Evolutionary conservation across 2,797 vertebrate genomes (phyloP).

Genomic region (Acanthiza pusilla): DNA sequence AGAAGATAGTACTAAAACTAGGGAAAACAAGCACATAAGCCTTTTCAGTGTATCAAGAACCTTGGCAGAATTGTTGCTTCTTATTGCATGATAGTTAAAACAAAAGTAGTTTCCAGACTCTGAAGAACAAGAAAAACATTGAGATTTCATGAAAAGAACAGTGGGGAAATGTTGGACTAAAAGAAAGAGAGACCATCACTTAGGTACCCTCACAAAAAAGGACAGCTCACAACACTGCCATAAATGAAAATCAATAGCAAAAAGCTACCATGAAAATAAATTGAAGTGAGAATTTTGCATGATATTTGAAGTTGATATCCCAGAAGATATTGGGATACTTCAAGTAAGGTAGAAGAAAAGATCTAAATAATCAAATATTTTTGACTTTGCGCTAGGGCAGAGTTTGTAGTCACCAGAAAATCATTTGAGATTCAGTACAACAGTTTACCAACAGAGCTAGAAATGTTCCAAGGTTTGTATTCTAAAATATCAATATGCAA

Average conservation of each 20-base stretch:
- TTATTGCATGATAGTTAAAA: background rate
- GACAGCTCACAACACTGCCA: background rate
- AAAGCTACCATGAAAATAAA: background rate
- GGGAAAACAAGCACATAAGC: background rate
- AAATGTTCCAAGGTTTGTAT: background rate
- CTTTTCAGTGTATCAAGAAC: background rate
- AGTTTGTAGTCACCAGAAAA: background rate
- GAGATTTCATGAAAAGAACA: background rate
- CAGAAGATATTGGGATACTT: background rate
- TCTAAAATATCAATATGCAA: background rate
- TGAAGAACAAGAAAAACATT: background rate
- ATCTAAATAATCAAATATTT: background rate
- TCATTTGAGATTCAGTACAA: background rate
- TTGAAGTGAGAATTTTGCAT: background rate
- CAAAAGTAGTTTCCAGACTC: background rate
- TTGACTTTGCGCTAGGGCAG: background rate
- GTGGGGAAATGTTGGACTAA: background rate
- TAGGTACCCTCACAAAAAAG: background rate
- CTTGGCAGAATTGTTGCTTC: background rate
- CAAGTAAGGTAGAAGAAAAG: background rate
- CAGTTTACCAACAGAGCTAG: background rate
- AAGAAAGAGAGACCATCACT: background rate
- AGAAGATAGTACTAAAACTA: background rate
- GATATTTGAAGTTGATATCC: background rate
- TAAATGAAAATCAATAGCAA: background rate